Conservation (phyloP, 2,797 vertebrate genomes). For the Manis crassicaudata region DNA sequence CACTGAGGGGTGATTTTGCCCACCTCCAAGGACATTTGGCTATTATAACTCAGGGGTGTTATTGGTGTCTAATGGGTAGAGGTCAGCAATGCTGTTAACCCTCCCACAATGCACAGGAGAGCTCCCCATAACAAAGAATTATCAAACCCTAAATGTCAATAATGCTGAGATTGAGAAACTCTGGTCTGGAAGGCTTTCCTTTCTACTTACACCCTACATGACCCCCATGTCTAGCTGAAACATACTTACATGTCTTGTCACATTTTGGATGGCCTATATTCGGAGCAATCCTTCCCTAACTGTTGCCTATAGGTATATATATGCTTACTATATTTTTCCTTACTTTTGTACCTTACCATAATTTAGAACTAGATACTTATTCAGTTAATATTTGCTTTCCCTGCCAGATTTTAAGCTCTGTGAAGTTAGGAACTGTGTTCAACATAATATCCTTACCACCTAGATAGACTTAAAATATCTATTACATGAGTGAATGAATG, state of each 20-base stretch:
- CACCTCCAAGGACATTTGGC: neutral
- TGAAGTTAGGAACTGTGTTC: neutral
- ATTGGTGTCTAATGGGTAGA: neutral
- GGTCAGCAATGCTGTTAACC: neutral
- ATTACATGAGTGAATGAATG: neutral
- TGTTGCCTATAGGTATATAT: neutral
- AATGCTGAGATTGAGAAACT: neutral
- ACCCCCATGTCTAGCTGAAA: neutral
- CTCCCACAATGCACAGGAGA: neutral
- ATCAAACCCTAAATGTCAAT: neutral
- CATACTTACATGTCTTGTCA: neutral
- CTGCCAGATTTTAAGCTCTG: neutral
- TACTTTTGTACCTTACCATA: neutral
- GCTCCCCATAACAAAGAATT: neutral
- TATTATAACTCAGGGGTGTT: neutral
- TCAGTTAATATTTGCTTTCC: neutral
- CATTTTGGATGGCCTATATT: neutral
- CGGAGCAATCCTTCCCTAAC: neutral
- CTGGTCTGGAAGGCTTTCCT: neutral
- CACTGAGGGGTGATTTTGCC: neutral
- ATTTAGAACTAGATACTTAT: constrained; percentile 15
- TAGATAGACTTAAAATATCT: neutral
- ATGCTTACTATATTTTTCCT: neutral
- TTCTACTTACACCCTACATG: neutral
- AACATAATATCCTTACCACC: neutral